Percentiles rank a stretch among this genome's conserved stretches.
Conservation (phyloP, 2,888 invertebrate genomes). For the Sarcophaga carnaria region DNA sequence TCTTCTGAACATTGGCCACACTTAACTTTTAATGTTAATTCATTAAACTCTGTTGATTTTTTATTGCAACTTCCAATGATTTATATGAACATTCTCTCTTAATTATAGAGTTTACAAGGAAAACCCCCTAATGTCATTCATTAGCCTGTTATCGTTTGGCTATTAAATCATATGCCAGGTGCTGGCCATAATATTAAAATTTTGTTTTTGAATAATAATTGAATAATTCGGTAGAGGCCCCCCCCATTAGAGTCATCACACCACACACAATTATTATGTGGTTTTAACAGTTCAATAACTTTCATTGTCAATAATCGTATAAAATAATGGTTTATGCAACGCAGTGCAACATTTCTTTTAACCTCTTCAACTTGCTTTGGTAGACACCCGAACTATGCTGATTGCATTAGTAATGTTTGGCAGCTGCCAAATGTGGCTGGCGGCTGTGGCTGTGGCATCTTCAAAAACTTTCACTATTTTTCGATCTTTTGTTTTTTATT, state of each 20-base stretch:
- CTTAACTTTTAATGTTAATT: too few species aligned
- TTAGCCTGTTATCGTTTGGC: too few species aligned
- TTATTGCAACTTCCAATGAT: too few species aligned
- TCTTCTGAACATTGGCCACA: too few species aligned
- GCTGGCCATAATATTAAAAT: too few species aligned
- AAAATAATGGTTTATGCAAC: conserved; percentile 52
- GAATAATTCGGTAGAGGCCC: too few species aligned
- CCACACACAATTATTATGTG: background rate
- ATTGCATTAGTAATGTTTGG: conserved; percentile 11
- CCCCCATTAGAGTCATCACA: background rate
- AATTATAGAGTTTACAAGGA: too few species aligned
- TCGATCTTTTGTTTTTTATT: conserved; percentile 23
- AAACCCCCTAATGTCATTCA: too few species aligned
- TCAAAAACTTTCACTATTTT: conserved; percentile 61
- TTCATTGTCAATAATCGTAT: conserved; percentile 28
- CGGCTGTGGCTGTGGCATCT: conserved; percentile 32
- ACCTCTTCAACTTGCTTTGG: conserved; percentile 43
- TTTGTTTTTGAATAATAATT: too few species aligned
- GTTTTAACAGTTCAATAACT: conserved; percentile 52
- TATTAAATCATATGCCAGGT: too few species aligned
- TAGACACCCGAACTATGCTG: background rate
- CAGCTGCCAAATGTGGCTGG: background rate
- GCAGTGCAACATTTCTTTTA: conserved; percentile 29
- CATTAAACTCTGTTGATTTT: too few species aligned
- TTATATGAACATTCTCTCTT: too few species aligned